Evolutionary conservation across 2,113 vertebrate species (phyloP), one percentile per base, ranked within the genome.

Genomic region (Cryptotis parvus): DNA sequence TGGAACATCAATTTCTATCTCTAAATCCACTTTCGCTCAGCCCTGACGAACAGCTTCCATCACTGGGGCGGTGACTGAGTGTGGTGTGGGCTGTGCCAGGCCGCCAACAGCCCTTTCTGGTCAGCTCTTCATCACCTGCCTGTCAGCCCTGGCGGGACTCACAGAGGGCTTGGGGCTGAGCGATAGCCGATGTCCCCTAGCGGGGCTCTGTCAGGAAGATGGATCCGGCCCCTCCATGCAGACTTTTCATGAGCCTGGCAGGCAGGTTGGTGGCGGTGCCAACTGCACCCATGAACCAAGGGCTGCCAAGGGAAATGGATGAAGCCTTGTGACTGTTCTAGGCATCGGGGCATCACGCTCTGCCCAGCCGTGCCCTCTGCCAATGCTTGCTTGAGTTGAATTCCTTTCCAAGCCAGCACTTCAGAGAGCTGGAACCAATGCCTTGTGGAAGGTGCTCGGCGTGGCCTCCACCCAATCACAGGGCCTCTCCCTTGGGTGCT

Each of bases 1-100:
- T 87, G 81, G 80, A 77, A 14, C 27, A 39, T 93, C 95, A 96
- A 93, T 97, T 95, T 94, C 72, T 81, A 66, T 91, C 81, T 96
- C 96, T 95, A 91, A 96, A 93, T 66, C 84, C 84, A 84, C 90
- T 95, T 96, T 92, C 95, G 94, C 93, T 94, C 69, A 84, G 87
- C 72, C 76, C 85, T 91, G 96, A 94, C 72, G 45, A 96, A 92
- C 70, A 85, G 76, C 55, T 37, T 95, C 92, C 94, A 58, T 91
- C 94, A 90, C 55, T 41, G 84, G 65, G 45, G 52, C 70, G 94
- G 85, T 93, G 93, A 96, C 95, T 91, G 96, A 95, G 74, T 94
- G 76, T 29, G 7, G 37, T 18, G 52, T 76, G 85, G 39, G 63
- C 27, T 43, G 88, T 26, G 31, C 78, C 1, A 0, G 72, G 66